Conservation (phyloP, 1,140 invertebrate genomes). For the Maniola jurtina region DNA sequence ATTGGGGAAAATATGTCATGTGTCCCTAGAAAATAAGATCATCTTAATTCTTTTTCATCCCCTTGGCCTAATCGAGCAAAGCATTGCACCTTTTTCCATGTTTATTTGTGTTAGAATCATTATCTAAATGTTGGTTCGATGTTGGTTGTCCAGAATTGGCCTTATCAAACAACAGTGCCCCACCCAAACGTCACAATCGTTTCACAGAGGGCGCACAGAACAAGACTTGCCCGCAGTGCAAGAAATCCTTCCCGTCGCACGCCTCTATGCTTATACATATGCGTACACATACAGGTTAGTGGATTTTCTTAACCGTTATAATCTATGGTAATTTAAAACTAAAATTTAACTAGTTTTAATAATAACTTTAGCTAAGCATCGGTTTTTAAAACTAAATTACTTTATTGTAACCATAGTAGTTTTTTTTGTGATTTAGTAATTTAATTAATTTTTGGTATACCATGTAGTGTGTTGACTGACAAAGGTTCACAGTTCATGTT, state of each 20-base stretch:
- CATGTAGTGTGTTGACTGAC: no score
- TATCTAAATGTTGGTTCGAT: constrained; percentile 67
- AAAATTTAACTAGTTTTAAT: no score
- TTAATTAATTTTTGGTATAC: no score
- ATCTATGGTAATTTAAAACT: not conserved
- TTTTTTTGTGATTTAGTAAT: no score
- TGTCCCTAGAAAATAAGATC: not conserved
- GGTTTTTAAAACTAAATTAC: no score
- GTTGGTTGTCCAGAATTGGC: constrained; percentile 84
- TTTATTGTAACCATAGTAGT: no score
- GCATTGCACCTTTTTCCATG: constrained; percentile 34
- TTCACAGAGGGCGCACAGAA: constrained; percentile 82
- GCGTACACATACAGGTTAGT: constrained; percentile 83
- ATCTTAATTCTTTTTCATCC: not conserved
- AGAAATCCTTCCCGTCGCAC: constrained; percentile 87
- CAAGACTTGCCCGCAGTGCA: constrained; percentile 85
- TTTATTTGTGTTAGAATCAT: constrained; percentile 34
- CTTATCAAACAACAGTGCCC: constrained; percentile 86
- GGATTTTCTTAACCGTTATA: not conserved
- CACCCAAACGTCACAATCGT: constrained; percentile 80
- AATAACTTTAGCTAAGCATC: no score
- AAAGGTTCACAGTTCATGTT: no score
- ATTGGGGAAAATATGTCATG: no score
- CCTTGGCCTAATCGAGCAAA: constrained; percentile 26
- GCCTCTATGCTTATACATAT: constrained; percentile 88